phyloP scores from a whole-genome alignment of 2,888 invertebrate species.

The Spisula solida region DNA sequence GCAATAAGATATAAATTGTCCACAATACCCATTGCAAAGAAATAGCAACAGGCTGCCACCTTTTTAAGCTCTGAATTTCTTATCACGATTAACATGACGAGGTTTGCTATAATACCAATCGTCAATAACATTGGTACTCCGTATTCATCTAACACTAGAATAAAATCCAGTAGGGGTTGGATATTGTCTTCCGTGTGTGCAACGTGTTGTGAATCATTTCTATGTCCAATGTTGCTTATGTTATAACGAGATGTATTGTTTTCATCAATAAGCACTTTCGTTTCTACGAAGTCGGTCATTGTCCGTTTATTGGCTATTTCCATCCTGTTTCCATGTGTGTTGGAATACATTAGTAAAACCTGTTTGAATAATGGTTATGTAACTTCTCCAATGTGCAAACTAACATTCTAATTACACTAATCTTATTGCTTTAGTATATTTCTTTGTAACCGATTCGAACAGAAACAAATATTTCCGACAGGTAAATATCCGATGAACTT shows the following conservation, averaged over 20 bases:
- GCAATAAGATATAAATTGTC: constrained; percentile 71
- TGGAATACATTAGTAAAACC: background rate
- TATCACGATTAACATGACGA: constrained; percentile 59
- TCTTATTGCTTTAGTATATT: too few species aligned
- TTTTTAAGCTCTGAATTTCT: constrained; percentile 71
- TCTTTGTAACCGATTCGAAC: too few species aligned
- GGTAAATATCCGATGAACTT: too few species aligned
- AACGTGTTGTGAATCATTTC: background rate
- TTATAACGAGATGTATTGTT: background rate
- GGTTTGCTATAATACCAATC: constrained; percentile 70
- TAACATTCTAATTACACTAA: background rate
- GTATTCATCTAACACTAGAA: constrained; percentile 65
- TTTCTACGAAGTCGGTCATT: background rate
- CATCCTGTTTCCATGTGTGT: background rate
- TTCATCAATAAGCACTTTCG: background rate
- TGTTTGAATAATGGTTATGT: background rate
- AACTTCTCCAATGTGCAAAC: background rate
- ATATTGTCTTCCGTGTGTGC: background rate
- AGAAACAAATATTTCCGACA: too few species aligned
- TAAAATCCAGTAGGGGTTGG: constrained; percentile 46
- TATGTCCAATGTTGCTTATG: background rate
- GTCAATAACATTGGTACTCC: constrained; percentile 67
- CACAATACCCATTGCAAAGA: constrained; percentile 69
- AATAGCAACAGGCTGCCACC: constrained; percentile 68
- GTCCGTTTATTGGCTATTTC: background rate